Percentiles rank a stretch among this genome's conserved stretches.
These are phyloP conservation scores for Ryuthela nishihirai DNA, from an alignment of 2,888 invertebrate genomes.

Conservation along the genomic window DNA sequence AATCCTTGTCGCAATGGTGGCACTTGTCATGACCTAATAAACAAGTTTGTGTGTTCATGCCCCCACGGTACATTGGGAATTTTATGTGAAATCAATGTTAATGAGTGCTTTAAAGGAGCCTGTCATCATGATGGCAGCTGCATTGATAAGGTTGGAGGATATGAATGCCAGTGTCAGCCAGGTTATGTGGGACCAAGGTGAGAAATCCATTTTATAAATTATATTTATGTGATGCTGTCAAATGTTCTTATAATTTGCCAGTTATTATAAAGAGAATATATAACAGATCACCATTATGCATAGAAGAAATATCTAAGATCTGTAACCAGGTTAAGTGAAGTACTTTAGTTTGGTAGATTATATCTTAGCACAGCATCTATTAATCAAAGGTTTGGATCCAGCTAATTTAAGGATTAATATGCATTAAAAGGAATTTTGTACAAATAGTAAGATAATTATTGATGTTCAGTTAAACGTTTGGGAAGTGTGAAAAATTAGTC, in stretches of 20 bases:
- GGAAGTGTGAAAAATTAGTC: no score
- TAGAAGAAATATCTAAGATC: no score
- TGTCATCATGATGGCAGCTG: conserved; percentile 48
- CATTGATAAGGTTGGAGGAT: conserved; percentile 85
- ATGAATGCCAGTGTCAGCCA: conserved; percentile 71
- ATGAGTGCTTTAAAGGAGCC: conserved; percentile 84
- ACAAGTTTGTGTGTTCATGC: conserved; percentile 89
- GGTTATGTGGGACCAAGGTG: conserved; percentile 65
- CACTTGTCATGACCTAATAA: conserved; percentile 88
- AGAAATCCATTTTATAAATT: background rate
- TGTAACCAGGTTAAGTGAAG: no score
- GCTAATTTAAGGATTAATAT: no score
- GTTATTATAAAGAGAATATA: no score
- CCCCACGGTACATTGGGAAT: conserved; percentile 89
- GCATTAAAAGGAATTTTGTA: no score
- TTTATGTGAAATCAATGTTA: conserved; percentile 84
- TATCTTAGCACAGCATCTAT: no score
- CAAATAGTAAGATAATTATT: no score
- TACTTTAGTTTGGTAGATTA: no score
- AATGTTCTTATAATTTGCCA: conserved; percentile 63
- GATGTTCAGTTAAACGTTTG: no score
- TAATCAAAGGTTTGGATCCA: no score
- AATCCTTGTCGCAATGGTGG: conserved; percentile 94
- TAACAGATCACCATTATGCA: no score
- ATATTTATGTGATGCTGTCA: background rate